Evolutionary conservation across 64 coral and sea anemone genomes (phyloP).

Genomic region (Pocillopora verrucosa): DNA sequence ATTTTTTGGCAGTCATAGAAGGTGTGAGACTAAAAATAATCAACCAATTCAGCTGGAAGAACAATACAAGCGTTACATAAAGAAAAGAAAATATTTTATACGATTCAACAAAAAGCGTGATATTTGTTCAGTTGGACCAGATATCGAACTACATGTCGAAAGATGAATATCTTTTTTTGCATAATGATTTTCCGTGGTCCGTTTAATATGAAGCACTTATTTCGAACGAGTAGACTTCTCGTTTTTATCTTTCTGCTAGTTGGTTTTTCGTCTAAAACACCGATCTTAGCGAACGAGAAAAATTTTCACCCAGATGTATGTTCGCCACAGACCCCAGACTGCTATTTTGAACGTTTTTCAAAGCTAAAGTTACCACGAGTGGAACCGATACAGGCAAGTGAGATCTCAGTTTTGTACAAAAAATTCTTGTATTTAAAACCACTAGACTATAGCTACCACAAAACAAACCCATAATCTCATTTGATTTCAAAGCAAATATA

Average conservation of each 20-base stretch:
- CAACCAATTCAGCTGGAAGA: background rate
- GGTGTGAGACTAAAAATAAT: background rate
- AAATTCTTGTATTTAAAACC: background rate
- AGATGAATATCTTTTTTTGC: background rate
- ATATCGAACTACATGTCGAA: background rate
- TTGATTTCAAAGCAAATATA: background rate
- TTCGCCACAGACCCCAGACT: background rate
- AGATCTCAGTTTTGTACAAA: background rate
- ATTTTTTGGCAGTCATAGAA: background rate
- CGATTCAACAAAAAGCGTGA: background rate
- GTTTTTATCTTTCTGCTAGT: background rate
- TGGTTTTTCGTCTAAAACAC: background rate
- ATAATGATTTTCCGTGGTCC: background rate
- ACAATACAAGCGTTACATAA: background rate
- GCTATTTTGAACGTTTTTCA: constrained; percentile 44
- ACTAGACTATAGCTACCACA: background rate
- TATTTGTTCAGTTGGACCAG: constrained; percentile 25
- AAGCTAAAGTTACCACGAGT: constrained; percentile 41
- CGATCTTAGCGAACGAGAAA: background rate
- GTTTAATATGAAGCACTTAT: background rate
- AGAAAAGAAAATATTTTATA: background rate
- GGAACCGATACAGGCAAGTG: constrained; percentile 33
- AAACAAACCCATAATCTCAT: background rate
- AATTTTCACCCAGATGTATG: background rate
- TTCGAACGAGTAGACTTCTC: background rate